These are phyloP conservation scores for Volucella bombylans DNA, from an alignment of 2,888 invertebrate genomes.

Conservation along the genomic window DNA sequence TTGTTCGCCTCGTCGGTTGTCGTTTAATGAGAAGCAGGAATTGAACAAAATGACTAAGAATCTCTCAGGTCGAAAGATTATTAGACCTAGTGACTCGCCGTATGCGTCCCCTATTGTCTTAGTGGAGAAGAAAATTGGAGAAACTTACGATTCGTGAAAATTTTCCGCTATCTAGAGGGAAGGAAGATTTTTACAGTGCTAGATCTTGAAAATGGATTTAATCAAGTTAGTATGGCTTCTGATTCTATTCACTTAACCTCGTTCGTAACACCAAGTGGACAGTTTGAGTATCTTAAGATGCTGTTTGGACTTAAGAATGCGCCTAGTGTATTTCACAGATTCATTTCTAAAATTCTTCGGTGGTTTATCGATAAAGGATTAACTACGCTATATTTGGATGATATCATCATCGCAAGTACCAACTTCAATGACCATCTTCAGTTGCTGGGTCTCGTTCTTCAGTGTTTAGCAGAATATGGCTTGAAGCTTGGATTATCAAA, in stretches of 20 bases:
- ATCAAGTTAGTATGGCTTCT: slow-evolving; percentile 12
- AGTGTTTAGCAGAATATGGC: too few relatives aligned
- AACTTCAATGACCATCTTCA: too few relatives aligned
- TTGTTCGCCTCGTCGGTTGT: slow-evolving; percentile 13
- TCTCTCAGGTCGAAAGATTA: background rate
- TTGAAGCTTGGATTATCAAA: too few relatives aligned
- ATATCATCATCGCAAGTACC: too few relatives aligned
- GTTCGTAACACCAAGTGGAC: slow-evolving; percentile 8
- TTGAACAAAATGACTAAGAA: background rate
- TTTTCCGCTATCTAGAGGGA: slow-evolving; percentile 3
- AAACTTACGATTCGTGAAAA: slow-evolving; percentile 27
- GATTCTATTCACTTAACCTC: background rate
- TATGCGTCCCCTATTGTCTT: too few relatives aligned
- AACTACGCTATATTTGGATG: slow-evolving; percentile 6
- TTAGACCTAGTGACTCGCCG: too few relatives aligned
- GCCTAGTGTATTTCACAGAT: background rate
- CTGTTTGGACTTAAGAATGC: slow-evolving; percentile 18
- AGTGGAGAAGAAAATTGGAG: background rate
- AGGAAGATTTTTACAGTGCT: slow-evolving; percentile 9
- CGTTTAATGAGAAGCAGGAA: slow-evolving; percentile 14
- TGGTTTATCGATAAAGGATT: background rate
- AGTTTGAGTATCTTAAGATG: slow-evolving; percentile 9
- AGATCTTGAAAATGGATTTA: slow-evolving; percentile 24
- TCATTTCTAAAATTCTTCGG: background rate
- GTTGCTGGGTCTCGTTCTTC: too few relatives aligned